These are phyloP conservation scores for Torymus texanus DNA, from an alignment of 2,888 invertebrate genomes.

Conservation along the genomic window DNA sequence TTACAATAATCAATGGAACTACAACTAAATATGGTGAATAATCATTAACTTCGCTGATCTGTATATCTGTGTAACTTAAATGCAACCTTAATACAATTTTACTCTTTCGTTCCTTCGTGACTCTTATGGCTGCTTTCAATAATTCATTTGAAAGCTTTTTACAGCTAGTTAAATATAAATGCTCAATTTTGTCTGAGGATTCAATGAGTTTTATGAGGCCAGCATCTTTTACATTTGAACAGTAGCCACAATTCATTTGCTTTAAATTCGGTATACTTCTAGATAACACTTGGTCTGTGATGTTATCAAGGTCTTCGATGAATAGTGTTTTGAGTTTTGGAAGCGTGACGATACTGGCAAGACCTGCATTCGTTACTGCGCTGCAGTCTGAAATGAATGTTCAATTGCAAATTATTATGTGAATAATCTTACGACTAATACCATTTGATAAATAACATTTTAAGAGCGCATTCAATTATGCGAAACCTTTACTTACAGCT, in stretches of 20 bases:
- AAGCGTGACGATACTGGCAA: constrained; percentile 20
- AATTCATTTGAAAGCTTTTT: constrained; percentile 29
- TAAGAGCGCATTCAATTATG: not conserved
- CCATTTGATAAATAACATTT: not conserved
- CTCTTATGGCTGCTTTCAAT: constrained; percentile 32
- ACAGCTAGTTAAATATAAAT: constrained; percentile 26
- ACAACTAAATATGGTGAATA: constrained; percentile 31
- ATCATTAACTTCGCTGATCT: not conserved
- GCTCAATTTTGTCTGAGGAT: constrained; percentile 22
- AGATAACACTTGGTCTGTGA: constrained; percentile 35
- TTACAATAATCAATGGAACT: constrained; percentile 18
- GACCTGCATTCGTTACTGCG: constrained; percentile 30
- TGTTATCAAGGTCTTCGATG: constrained; percentile 18
- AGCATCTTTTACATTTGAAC: constrained; percentile 16
- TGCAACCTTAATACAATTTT: constrained; percentile 27
- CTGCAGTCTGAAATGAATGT: constrained; percentile 18
- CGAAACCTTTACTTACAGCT: constrained; percentile 39
- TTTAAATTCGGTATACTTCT: constrained; percentile 11
- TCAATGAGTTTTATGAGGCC: constrained; percentile 26
- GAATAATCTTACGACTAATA: no score
- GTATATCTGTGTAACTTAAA: constrained; percentile 16
- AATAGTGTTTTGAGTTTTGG: constrained; percentile 10
- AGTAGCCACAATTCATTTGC: constrained; percentile 37
- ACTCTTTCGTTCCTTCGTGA: constrained; percentile 29
- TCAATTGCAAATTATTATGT: not conserved